These are phyloP conservation scores for Lasius platythorax DNA, from an alignment of 2,888 invertebrate genomes.

Conservation along the genomic window DNA sequence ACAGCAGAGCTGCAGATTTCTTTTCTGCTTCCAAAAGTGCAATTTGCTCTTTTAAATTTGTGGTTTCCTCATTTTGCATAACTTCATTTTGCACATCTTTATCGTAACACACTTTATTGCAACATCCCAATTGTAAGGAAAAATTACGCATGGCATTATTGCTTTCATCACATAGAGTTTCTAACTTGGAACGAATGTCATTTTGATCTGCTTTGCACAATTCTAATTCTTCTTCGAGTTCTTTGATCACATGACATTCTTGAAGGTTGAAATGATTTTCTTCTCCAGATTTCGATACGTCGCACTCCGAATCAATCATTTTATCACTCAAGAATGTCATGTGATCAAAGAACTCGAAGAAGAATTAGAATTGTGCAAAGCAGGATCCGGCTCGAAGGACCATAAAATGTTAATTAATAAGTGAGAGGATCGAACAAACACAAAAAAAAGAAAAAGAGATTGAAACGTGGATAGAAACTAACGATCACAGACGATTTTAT, in stretches of 20 bases:
- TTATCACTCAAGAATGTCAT: conserved; percentile 73
- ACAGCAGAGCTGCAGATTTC: conserved; percentile 87
- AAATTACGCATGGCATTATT: conserved; percentile 72
- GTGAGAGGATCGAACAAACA: too few species aligned
- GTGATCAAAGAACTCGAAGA: conserved; percentile 76
- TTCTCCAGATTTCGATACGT: conserved; percentile 56
- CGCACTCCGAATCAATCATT: conserved; percentile 66
- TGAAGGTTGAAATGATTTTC: conserved; percentile 70
- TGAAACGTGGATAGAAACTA: too few species aligned
- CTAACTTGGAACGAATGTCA: conserved; percentile 77
- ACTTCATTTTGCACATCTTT: conserved; percentile 66
- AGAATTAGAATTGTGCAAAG: conserved; percentile 80
- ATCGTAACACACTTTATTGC: conserved; percentile 62
- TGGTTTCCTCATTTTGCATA: conserved; percentile 43
- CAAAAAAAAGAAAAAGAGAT: too few species aligned
- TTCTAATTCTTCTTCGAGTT: conserved; percentile 77
- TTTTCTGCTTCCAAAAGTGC: conserved; percentile 87
- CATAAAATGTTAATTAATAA: too few species aligned
- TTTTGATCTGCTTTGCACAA: conserved; percentile 82
- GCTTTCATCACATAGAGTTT: conserved; percentile 74
- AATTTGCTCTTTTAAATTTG: conserved; percentile 81
- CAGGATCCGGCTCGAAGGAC: conserved; percentile 36
- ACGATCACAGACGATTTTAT: too few species aligned
- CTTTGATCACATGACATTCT: conserved; percentile 77
- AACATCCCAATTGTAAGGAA: conserved; percentile 73